These are phyloP conservation scores for Ceyx cyanopectus DNA, from an alignment of 2,113 vertebrate species.

Conservation along the genomic window DNA sequence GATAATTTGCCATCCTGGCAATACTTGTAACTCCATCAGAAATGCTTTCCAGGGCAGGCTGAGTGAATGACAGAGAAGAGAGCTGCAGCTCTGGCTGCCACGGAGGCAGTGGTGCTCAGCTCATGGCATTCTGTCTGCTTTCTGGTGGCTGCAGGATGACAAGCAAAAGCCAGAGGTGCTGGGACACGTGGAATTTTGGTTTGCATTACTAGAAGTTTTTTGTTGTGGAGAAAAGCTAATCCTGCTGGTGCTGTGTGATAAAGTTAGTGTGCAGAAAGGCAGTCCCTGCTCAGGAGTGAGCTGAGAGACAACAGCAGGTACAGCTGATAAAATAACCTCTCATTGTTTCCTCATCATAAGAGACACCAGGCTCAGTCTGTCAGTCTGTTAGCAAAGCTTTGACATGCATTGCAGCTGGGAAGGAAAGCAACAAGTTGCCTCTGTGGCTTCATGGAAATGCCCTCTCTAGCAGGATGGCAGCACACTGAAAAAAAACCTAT, in stretches of 20 bases:
- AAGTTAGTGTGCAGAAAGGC: neutral
- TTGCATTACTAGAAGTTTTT: neutral
- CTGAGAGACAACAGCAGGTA: neutral
- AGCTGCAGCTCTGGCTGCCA: neutral
- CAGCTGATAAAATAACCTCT: conserved; percentile 10
- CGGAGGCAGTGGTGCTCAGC: neutral
- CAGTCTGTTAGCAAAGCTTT: conserved; percentile 11
- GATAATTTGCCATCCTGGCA: neutral
- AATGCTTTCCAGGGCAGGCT: neutral
- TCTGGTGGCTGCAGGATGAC: neutral
- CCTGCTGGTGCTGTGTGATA: neutral
- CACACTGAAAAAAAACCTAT: neutral
- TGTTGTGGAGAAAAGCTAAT: neutral
- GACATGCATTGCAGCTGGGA: neutral
- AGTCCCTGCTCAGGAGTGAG: neutral
- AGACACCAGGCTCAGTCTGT: neutral
- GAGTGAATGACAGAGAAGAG: neutral
- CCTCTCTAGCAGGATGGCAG: neutral
- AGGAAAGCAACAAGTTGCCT: neutral
- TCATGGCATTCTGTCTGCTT: neutral
- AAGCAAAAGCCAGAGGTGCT: neutral
- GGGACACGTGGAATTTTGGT: neutral
- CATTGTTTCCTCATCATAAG: neutral
- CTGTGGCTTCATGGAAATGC: neutral
- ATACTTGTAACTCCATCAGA: neutral